Evolutionary conservation across 2,888 invertebrate species (phyloP), one percentile per base, ranked within the genome.

Genomic region (Frankliniella fusca): DNA sequence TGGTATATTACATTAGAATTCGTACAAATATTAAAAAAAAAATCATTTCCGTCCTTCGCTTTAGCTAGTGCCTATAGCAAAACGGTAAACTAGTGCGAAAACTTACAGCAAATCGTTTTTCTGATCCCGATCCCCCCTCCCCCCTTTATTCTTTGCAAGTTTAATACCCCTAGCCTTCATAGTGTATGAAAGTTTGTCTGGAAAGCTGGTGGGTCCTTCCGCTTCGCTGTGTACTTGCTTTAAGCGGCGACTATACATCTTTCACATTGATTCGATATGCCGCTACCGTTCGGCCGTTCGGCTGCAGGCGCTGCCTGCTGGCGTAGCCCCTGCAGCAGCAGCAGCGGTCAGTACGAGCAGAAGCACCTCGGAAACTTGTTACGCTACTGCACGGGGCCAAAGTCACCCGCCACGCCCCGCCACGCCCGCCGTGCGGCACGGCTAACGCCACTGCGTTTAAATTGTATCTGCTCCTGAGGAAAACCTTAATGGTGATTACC

Each of bases 401-500:
- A 11, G 70, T 11, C 23, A 10, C 70, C 70, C 27, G 23, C 70
- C 70, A 27, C 27, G 20, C 23, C 23, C 65, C 65, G 20, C 65
- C 65, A n/a, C 70, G 5, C 70, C 23, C 70, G 23, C 27, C 70
- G 70, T 27, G 23, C 70, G 70, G 23, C 70, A 20, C 54, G 10
- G 70, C 70, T 61, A 61, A 61, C 61, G 61, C 61, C 61, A 61
- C 61, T 61, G 70, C 70, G 70, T 76, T 76, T 76, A 76, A 76
- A 76, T 76, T 76, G 70, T 76, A 76, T 76, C 70, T 76, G 70
- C 70, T 76, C 70, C 70, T 27, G 70, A 76, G 70, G 70, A 76
- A 76, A 76, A 76, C 70, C 70, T 76, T 76, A 76, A 76, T 76
- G 70, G 70, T 76, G 70, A 76, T 76, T 76, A 76, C 70, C 70